A percentile compares a stretch with the other conserved stretches of the same genome.
Evolutionary conservation across 2,113 vertebrate species (phyloP).

Genomic region (Pachycephala philippinensis): DNA sequence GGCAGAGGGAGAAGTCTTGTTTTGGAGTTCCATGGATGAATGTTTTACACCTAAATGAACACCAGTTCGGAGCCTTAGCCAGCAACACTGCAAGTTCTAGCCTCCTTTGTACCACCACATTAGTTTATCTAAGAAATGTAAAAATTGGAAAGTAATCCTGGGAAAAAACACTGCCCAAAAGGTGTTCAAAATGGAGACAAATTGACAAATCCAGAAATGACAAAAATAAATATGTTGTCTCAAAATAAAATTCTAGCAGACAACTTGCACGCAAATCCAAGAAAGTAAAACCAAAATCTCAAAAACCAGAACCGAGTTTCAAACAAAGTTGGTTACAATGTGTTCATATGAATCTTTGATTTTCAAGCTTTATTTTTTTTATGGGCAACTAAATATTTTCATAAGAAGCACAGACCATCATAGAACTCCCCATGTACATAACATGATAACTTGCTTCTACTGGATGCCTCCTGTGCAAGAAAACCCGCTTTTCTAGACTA

Average conservation of each 20-base stretch:
- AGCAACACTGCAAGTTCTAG: background rate
- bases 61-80: background rate
- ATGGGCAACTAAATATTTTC: background rate
- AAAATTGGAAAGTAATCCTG: background rate
- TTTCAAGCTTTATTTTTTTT: background rate
- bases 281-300: background rate
- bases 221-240: background rate
- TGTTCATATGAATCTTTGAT: background rate
- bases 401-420: background rate
- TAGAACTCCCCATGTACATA: accelerated
- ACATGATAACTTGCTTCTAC: background rate
- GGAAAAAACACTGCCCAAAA: background rate
- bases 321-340: background rate
- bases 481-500: background rate
- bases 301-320: accelerated
- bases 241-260: background rate
- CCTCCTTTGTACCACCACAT: background rate
- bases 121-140: background rate
- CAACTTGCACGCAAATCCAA: background rate
- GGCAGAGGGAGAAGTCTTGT: background rate
- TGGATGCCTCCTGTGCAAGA: background rate
- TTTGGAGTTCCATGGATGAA: background rate
- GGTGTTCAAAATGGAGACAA: background rate
- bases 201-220: background rate
- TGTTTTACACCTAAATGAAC: background rate